Evolutionary conservation across 1,140 invertebrate species (phyloP).

Genomic region (Neelides sp.): DNA sequence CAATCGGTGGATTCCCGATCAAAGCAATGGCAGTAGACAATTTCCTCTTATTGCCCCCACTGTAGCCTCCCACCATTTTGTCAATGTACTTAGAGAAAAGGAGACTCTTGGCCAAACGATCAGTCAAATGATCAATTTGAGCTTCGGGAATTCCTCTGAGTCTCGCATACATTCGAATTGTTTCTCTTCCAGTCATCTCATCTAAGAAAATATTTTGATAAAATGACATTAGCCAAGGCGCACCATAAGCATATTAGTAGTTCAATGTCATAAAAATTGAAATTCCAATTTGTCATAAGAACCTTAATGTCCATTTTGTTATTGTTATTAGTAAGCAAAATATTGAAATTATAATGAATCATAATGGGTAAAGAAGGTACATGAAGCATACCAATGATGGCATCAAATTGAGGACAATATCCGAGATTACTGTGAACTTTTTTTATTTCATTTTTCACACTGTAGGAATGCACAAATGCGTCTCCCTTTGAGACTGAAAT

Average conservation of each 20-base stretch:
- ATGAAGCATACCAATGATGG: no score
- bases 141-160: constrained; percentile 53
- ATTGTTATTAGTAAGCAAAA: no score
- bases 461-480: constrained; percentile 42
- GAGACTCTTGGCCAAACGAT: constrained; percentile 34
- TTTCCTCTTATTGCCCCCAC: constrained; percentile 90
- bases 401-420: constrained; percentile 61
- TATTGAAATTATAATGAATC: no score
- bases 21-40: constrained; percentile 84
- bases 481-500: constrained; percentile 48
- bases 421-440: constrained; percentile 40
- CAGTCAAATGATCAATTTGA: constrained; percentile 34
- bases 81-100: constrained; percentile 37
- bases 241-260: no score
- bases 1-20: constrained; percentile 72
- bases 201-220: no score
- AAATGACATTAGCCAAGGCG: no score
- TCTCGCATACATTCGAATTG: constrained; percentile 56
- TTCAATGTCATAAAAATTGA: no score
- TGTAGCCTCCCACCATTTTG: constrained; percentile 44
- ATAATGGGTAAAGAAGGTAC: no score
- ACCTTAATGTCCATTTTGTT: no score
- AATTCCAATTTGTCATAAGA: no score
- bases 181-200: constrained; percentile 65
- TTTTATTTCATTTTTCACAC: constrained; percentile 38